Conservation (phyloP, 2,888 invertebrate species). For the Drosophila eohydei region DNA sequence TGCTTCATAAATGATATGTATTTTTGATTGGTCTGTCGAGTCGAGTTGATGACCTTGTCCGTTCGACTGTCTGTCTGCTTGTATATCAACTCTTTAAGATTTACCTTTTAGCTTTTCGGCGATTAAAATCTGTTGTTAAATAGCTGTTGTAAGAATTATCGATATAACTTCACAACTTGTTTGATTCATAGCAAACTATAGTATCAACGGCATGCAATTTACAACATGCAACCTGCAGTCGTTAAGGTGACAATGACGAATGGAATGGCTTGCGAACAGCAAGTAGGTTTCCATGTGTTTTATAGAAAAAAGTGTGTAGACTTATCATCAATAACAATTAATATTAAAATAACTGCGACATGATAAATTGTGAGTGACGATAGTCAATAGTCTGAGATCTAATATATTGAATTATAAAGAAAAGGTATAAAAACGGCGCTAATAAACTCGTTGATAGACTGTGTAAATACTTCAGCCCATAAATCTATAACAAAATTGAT, state of each 20-base stretch:
- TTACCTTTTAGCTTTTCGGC: not conserved
- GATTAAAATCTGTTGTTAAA: not conserved
- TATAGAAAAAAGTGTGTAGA: not conserved
- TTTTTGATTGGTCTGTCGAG: not conserved
- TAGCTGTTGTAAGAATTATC: not conserved
- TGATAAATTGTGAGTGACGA: not conserved
- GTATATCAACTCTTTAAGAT: not conserved
- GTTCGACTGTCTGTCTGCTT: not conserved
- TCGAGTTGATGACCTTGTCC: not conserved
- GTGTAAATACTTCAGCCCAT: too few species aligned
- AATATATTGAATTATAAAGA: not conserved
- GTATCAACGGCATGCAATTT: conserved; percentile 4
- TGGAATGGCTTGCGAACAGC: not conserved
- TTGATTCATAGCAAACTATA: conserved; percentile 3
- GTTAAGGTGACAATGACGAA: conserved; percentile 14
- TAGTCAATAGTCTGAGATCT: not conserved
- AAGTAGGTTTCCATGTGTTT: not conserved
- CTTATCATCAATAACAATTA: not conserved
- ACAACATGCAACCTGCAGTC: conserved; percentile 11
- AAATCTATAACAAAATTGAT: too few species aligned
- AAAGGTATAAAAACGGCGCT: not conserved
- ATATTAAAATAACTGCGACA: not conserved
- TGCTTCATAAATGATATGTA: not conserved
- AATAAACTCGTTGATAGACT: not conserved
- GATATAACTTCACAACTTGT: conserved; percentile 10